phyloP scores from a whole-genome alignment of 2,113 vertebrate genomes.

The Psettodes erumei region DNA sequence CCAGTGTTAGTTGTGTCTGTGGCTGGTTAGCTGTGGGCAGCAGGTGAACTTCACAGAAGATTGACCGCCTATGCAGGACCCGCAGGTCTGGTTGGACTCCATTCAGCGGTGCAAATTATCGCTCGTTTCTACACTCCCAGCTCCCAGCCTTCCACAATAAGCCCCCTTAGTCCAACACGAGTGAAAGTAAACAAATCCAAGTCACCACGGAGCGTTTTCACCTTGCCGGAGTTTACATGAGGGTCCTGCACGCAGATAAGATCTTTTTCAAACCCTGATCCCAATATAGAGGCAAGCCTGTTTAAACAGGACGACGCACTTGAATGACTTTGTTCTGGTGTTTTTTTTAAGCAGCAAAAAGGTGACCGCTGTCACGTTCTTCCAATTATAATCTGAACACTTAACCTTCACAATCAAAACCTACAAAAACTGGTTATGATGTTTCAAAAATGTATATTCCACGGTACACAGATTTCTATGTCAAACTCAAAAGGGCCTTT shows the following conservation, averaged over 20 bases:
- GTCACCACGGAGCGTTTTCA: slow-evolving; percentile 10
- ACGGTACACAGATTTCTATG: slow-evolving; percentile 23
- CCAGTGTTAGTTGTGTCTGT: slow-evolving; percentile 73
- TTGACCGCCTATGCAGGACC: slow-evolving; percentile 53
- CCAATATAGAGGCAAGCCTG: slow-evolving; percentile 43
- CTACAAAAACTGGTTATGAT: neutral
- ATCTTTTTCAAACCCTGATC: slow-evolving; percentile 37
- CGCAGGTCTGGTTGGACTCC: slow-evolving; percentile 24
- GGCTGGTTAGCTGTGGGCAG: slow-evolving; percentile 43
- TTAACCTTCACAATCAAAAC: neutral
- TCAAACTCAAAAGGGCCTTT: slow-evolving; percentile 20
- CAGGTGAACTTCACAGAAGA: slow-evolving; percentile 77
- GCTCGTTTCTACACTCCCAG: slow-evolving; percentile 10
- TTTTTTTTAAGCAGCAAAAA: slow-evolving; percentile 9
- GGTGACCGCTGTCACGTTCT: neutral
- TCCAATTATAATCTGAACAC: neutral
- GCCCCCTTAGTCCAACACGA: slow-evolving; percentile 22
- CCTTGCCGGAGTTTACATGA: slow-evolving; percentile 55
- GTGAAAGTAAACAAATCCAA: slow-evolving; percentile 67
- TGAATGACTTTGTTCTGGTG: neutral
- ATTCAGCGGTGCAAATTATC: slow-evolving; percentile 52
- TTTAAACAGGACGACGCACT: slow-evolving; percentile 33
- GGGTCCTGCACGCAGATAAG: slow-evolving; percentile 57
- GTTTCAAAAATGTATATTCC: too few relatives aligned
- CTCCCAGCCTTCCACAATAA: slow-evolving; percentile 45